Evolutionary conservation across 2,113 vertebrate genomes (phyloP), one percentile per base, ranked within the genome.

Genomic region (Oophaga pumilio): DNA sequence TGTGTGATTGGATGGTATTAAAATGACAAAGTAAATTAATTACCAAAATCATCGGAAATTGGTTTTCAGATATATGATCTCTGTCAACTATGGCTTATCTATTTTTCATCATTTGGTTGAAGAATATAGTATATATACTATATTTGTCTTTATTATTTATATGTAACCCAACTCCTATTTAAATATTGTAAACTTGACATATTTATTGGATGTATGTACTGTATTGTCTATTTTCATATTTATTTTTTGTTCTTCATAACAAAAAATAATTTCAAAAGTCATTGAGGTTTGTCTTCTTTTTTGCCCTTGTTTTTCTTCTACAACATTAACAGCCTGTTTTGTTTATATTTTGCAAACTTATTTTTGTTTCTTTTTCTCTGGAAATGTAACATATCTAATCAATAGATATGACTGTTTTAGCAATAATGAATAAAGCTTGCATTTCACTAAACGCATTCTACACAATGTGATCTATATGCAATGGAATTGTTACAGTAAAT

Each of bases 341-440:
- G 20, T 60, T 64, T 82, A 43, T 52, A 50, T 76, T 50, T 52
- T 52, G n/a, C 76, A 15, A n/a, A 64, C 8, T 13, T 43, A 59
- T 81, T 62, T 69, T 81, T 81, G 28, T 59, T 17, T 81, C 26
- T n/a, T 62, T 60, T 49, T 33, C 24, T 82, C 43, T 82, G 59
- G 10, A 82, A 64, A 82, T 82, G 33, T 62, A 64, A 66, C 59
- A 64, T 82, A 82, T 66, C 79, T 82, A 66, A 50, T 64, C 1
- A 66, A 64, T n/a, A 66, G 59, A 82, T 22, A 82, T 64, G 59
- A 28, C 17, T 62, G 43, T 82, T 50, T 82, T 64, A 64, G 50
- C 11, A 50, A 14, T 49, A 66, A 43, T 20, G 57, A 81, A 82
- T 82, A 82, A 82, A 82, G 59, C 59, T 33, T 82, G 60, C 66